Base-by-base conservation (phyloP, 1,140 invertebrate genomes). In the Drosophila rhopaloa region DNA sequence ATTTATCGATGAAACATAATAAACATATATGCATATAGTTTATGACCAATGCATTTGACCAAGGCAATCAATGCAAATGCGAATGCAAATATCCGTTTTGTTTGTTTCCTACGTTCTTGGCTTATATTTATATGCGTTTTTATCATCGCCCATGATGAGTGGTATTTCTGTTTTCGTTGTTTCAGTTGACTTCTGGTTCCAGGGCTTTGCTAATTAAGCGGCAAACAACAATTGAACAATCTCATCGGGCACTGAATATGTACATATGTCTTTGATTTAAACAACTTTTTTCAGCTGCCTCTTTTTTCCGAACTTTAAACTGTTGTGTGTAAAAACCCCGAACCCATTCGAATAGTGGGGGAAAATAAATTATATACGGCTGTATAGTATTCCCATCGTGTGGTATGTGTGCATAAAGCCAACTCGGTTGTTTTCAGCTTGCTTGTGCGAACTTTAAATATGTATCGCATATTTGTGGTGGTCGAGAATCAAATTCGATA, bases 51-150 rank as follows among this genome's bases (percentile, higher is more conserved):
- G 19, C 40, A 55, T 71, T 71, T 63, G 62, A 60, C 61, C 57
- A 61, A 48, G n/a, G 54, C 68, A 72, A 85, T 84, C 81, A 83
- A 76, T 79, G 76, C 79, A 76, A 80, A 83, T 79, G 47, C 47
- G 43, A 29, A 58, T 53, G 35, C 35, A 14, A 70, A 40, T 41
- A n/a, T 19, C 27, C 13, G 24, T 38, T 51, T 9, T 35, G 32
- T 32, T 9, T 35, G 32, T 32, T 40, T 55, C 53, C 40, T 41
- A 63, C 58, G 51, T 32, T 44, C 27, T 35, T 16, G 9, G 27
- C n/a, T n/a, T 38, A 14, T 24, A 41, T 67, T 50, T 63, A 10
- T 29, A 9, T 9, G 3, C 4, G 13, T 7, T 47, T 47, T 37
- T 27, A 27, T 8, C 7, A n/a, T 4, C 35, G 19, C 53, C 5